Conservation (phyloP, 2,888 invertebrate genomes). For the Oscheius sp. region DNA sequence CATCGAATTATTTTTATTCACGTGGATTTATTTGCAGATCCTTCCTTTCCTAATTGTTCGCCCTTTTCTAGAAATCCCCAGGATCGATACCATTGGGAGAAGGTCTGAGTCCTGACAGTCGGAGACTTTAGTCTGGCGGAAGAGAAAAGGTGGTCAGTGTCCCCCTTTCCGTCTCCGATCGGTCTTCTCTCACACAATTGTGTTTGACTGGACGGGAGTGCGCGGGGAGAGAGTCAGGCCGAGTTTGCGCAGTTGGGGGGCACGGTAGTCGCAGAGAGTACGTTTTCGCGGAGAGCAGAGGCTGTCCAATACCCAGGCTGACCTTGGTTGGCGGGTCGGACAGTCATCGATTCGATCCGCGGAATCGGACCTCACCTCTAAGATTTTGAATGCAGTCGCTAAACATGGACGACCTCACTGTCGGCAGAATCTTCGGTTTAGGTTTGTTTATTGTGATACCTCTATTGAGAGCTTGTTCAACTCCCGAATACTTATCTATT, state of each 20-base stretch:
- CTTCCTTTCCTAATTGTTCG: too few relatives aligned
- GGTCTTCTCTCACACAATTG: slow-evolving; percentile 14
- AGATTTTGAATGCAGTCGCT: slow-evolving; percentile 1
- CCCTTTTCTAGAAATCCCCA: too few relatives aligned
- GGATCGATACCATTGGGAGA: too few relatives aligned
- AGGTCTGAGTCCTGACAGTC: too few relatives aligned
- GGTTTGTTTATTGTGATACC: slow-evolving; percentile 1
- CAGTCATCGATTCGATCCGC: slow-evolving; percentile 38
- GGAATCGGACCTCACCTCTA: slow-evolving; percentile 30
- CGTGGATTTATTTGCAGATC: too few relatives aligned
- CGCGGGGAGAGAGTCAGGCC: slow-evolving; percentile 11
- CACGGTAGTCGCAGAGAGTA: slow-evolving; percentile 15
- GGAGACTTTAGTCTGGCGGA: too few relatives aligned
- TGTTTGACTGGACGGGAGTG: slow-evolving; percentile 13
- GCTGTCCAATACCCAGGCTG: slow-evolving; percentile 27
- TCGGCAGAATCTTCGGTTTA: slow-evolving; percentile 20
- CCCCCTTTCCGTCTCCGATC: slow-evolving; percentile 3
- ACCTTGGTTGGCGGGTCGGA: slow-evolving; percentile 24
- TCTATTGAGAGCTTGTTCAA: not conserved
- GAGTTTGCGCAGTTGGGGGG: slow-evolving; percentile 28
- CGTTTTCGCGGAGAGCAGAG: slow-evolving; percentile 11
- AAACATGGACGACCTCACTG: slow-evolving; percentile 19
- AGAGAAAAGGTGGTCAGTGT: not conserved
- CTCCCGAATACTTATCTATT: not conserved
- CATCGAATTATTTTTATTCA: too few relatives aligned